Conservation (phyloP, 2,797 vertebrate genomes). For the Coluber constrictor region DNA sequence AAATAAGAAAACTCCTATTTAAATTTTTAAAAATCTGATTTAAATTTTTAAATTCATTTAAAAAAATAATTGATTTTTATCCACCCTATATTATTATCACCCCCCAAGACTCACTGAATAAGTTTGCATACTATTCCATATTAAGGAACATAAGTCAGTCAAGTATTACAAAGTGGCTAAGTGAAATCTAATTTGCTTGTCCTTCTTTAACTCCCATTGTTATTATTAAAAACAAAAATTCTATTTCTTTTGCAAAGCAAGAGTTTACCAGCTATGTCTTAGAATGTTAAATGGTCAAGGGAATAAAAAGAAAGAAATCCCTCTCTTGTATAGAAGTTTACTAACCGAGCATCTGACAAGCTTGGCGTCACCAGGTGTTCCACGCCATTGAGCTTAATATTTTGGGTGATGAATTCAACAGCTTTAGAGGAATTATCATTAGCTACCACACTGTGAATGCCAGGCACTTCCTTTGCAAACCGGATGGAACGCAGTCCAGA, state of each 20-base stretch:
- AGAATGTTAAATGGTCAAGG: neutral
- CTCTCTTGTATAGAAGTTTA: neutral
- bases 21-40: no score
- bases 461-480: slow-evolving; percentile 87
- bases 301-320: neutral
- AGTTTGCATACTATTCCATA: neutral
- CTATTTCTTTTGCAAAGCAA: neutral
- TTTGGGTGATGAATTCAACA: slow-evolving; percentile 78
- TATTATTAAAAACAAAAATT: neutral
- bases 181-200: neutral
- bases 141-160: neutral
- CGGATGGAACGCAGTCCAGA: slow-evolving; percentile 89
- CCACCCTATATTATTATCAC: neutral
- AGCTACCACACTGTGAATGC: slow-evolving; percentile 80
- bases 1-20: no score
- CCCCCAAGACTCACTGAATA: neutral
- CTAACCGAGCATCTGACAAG: slow-evolving; percentile 86
- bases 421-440: slow-evolving; percentile 86
- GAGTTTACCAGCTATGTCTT: neutral
- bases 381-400: slow-evolving; percentile 79
- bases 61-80: no score
- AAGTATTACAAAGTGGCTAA: neutral
- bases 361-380: slow-evolving; percentile 76
- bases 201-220: neutral
- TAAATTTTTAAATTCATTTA: no score